Base-by-base conservation (phyloP, 2,113 vertebrate species). In the Phodopus roborovskii region DNA sequence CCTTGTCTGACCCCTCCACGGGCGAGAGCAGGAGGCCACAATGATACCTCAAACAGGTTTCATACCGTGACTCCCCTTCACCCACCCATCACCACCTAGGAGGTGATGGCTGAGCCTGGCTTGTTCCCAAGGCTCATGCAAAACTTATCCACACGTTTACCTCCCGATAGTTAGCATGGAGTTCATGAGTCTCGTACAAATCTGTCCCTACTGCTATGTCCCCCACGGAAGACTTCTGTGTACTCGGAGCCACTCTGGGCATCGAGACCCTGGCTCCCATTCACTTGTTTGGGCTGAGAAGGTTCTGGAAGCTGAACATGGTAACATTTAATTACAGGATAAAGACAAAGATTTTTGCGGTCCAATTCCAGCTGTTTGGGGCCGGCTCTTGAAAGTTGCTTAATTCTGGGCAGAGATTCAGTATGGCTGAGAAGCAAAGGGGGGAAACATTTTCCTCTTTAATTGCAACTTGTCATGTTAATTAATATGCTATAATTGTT, bases 41-140 rank as follows among this genome's bases (percentile, higher is more conserved):
- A 19, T 39, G 74, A 86, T 42, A 33, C 42, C 17, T 36, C 50
- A 71, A 78, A 45, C 5, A 0, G 3, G n/a, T 7, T 7, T 42
- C 3, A 53, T 36, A 9, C 4, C 11, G 1, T 16, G 36, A 36
- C 39, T 30, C 33, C 12, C 12, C 17, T 22, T 68, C 17, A 10
- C 2, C 48, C 1, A 3, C 15, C 22, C 56, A 87, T 85, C 73
- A 84, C 93, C 12, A 28, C 64, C 64, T 68, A 81, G 64, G 62
- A 50, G 89, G 86, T 0, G 16, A 3, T 1, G 17, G 36, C 74
- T 78, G 62, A 93, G 86, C 53, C 13, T 94, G 85, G 94, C 71
- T 79, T 96, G 58, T 77, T 96, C 86, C n/a, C 64, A 97, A 94
- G 90, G 50, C 19, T 68, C 86, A 42, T 48, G 82, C 68, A 39